Evolutionary conservation across 2,888 invertebrate species (phyloP).

Genomic region (Philopedon plagiatum): DNA sequence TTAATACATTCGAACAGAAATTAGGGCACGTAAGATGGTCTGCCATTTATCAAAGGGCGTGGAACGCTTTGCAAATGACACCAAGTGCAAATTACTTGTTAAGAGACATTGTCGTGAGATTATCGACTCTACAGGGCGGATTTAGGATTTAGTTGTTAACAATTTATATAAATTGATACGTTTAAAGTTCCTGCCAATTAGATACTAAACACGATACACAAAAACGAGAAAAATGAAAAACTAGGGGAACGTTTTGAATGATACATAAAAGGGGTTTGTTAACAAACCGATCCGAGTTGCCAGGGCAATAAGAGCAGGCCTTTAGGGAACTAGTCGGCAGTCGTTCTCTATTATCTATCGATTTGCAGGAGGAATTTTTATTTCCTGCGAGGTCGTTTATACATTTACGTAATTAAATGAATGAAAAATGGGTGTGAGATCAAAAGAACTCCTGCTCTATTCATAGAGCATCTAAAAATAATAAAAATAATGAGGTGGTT

Average conservation of each 20-base stretch:
- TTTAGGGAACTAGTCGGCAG: too few relatives aligned
- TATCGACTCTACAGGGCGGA: too few relatives aligned
- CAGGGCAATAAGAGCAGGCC: too few relatives aligned
- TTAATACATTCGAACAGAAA: neutral
- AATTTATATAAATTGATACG: too few relatives aligned
- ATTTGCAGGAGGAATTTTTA: neutral
- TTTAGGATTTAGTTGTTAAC: too few relatives aligned
- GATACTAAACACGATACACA: too few relatives aligned
- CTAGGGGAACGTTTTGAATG: too few relatives aligned
- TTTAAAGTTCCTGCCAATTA: too few relatives aligned
- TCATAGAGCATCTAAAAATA: neutral
- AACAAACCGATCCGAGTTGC: too few relatives aligned
- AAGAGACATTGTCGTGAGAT: neutral
- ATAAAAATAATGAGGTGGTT: neutral
- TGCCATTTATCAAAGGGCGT: neutral
- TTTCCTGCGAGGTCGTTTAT: neutral
- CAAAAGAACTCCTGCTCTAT: neutral
- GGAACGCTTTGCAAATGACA: neutral
- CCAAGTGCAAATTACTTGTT: neutral
- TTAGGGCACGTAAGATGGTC: neutral
- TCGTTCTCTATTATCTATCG: too few relatives aligned
- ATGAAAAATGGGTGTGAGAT: neutral
- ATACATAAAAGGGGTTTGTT: too few relatives aligned
- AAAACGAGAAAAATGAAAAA: too few relatives aligned
- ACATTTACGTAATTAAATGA: slow-evolving; percentile 1